Evolutionary conservation across 1,140 invertebrate genomes (phyloP), one percentile per base, ranked within the genome.

Genomic region (Heliconius hermathena): DNA sequence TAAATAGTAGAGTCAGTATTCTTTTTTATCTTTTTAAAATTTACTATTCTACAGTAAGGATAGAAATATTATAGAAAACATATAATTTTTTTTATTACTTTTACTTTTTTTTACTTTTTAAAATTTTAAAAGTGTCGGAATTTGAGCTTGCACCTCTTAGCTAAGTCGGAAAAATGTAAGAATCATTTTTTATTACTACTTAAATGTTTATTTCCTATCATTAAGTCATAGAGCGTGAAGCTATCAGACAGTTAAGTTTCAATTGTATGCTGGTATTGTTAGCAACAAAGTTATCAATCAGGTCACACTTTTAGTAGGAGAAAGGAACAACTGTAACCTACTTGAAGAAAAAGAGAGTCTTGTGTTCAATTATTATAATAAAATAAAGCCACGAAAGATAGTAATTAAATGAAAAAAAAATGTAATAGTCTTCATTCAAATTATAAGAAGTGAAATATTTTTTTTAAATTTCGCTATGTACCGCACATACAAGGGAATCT

Each of bases 241-340:
- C n/a, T 60, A 26, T 60, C 57, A 9, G 57, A 11, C 22, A 60
- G 20, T 60, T 60, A 60, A 60, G 57, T 60, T 60, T 60, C 57
- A 60, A n/a, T 60, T 60, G 22, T 60, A 26, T 60, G n/a, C 20
- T 11, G 9, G 8, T 3, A 9, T 60, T 60, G 57, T n/a, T 60
- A 22, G 57, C n/a, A 60, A 22, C 57, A 60, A 60, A 60, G 57
- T 60, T 60, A 26, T 60, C 57, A 60, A 60, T 9, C 57, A 60
- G 57, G 57, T 13, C 22, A 60, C 57, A 22, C n/a, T 60, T 54
- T 16, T 16, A 54, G 52, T n/a, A 54, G 52, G 18, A 8, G 0
- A n/a, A 54, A 60, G 9, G 9, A 60, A 60, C 22, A 60, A n/a
- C 57, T 60, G 26, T 60, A 60, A 60, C 57, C 57, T 26, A 22